Evolutionary conservation across 2,797 vertebrate species (phyloP), one percentile per base, ranked within the genome.

Genomic region (Anguilla pacifica): DNA sequence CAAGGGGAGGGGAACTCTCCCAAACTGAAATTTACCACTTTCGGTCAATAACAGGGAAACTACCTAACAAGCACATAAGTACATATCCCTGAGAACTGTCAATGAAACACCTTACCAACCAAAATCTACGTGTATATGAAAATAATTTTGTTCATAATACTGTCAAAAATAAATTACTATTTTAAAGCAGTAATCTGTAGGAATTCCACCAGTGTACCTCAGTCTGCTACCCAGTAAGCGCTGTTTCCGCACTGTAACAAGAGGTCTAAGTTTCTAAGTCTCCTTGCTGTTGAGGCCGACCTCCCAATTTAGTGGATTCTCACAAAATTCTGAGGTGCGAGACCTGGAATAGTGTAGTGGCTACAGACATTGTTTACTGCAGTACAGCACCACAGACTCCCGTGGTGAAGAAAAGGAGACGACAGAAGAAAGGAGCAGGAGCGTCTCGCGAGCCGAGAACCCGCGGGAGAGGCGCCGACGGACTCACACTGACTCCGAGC

Each of bases 401-500:
- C 35, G 70, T 35, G 13, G 70, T 74, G 25, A 64, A 64, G 61
- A 64, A 25, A 64, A 13, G 15, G 19, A 61, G 57, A 61, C 3
- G 57, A 22, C 57, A 17, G 57, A 61, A 61, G 57, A 17, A 61
- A 61, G 39, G 39, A 17, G 57, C 10, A 22, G 15, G 59, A 61
- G 2, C 25, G 15, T 61, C 22, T 61, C 59, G 15, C 22, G 15
- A 61, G 59, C 59, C 59, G 5, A 61, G 17, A 61, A 61, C 59
- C 57, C 59, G 28, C n/a, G 15, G 57, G 28, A 70, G 13, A 72
- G 28, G 1, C 7, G 25, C 7, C 70, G 31, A 74, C 22, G 11
- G 4, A 96, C 96, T 3, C 92, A 97, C 96, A 94, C 93, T 89
- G 94, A 93, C 13, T 96, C 95, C 0, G 95, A 94, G 55, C 93